Base-by-base conservation (phyloP, 2,888 invertebrate genomes). In the Ceraclea dissimilis region DNA sequence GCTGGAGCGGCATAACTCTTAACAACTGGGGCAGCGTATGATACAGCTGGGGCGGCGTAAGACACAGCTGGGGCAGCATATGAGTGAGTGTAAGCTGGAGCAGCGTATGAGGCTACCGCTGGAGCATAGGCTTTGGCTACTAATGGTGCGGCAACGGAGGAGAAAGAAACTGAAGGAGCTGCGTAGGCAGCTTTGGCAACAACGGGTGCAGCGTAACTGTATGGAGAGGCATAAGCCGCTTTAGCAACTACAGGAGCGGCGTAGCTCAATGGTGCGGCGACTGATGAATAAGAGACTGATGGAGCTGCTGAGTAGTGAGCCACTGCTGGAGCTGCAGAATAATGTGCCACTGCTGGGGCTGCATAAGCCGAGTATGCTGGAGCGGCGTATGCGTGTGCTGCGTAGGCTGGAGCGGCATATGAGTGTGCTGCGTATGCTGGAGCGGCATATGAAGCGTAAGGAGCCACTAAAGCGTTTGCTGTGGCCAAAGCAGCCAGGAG, bases 1-100 rank as follows among this genome's bases (percentile, higher is more conserved):
- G 67, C 69, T 63, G 69, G 66, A 64, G 72, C 71, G 61, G 74
- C 70, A 33, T 68, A 66, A 49, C 66, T 59, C 54, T 63, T 64
- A 61, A 66, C 64, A 13, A 66, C 66, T n/a, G 66, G 62, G 44
- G 55, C 63, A 51, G 63, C 57, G 43, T 63, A 61, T 47, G 63
- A 61, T 50, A 47, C 63, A 51, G 60, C 60, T 51, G 65, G 67
- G 49, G 67, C 65, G 31, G 66, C 70, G 44, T 26, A 52, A n/a
- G 16, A 56, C 51, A 21, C 64, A 64, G 66, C 59, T 22, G 60
- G 62, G 17, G 65, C 57, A 39, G 66, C 68, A 2, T 67, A 67
- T 39, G 70, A 52, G 11, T 59, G 49, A 10, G 65, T 49, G 26
- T 60, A 61, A 51, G 63, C 63, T 19, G 62, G 62, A 48, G 62